A percentile compares a stretch with the other conserved stretches of the same genome.
Evolutionary conservation across 23 tunicate species (phyloP).

Genomic region (Halocynthia aurantium): DNA sequence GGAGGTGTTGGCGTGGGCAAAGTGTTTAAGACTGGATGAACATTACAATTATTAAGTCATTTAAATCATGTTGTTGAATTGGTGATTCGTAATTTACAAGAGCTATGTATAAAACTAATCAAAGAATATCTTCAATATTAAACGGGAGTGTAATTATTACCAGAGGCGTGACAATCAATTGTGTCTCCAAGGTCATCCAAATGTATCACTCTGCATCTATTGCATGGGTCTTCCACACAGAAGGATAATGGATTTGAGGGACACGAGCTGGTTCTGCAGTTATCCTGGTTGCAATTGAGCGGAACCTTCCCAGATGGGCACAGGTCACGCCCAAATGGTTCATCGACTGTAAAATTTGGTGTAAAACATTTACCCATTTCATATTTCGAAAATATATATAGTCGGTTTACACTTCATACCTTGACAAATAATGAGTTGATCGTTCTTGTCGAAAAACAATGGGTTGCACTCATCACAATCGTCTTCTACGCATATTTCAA

Average conservation of each 20-base stretch:
- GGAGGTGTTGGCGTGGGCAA: not conserved
- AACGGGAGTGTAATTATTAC: too few relatives aligned
- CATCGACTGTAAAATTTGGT: too few relatives aligned
- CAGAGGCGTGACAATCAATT: not conserved
- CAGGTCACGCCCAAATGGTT: too few relatives aligned
- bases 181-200: not conserved
- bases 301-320: not conserved
- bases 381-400: not conserved
- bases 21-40: not conserved
- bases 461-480: constrained; percentile 9
- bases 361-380: too few relatives aligned
- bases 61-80: too few relatives aligned
- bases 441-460: not conserved
- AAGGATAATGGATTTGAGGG: not conserved
- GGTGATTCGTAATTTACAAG: too few relatives aligned
- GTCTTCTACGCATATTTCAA: constrained; percentile 4
- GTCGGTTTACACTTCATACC: not conserved
- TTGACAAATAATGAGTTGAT: not conserved
- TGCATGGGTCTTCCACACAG: constrained; percentile 14
- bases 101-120: too few relatives aligned
- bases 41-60: too few relatives aligned
- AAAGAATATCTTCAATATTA: too few relatives aligned
- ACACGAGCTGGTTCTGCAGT: not conserved
- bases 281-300: not conserved
- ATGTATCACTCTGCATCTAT: not conserved